Conservation (phyloP, 2,888 invertebrate genomes). For the Psylliodes chrysocephalus region DNA sequence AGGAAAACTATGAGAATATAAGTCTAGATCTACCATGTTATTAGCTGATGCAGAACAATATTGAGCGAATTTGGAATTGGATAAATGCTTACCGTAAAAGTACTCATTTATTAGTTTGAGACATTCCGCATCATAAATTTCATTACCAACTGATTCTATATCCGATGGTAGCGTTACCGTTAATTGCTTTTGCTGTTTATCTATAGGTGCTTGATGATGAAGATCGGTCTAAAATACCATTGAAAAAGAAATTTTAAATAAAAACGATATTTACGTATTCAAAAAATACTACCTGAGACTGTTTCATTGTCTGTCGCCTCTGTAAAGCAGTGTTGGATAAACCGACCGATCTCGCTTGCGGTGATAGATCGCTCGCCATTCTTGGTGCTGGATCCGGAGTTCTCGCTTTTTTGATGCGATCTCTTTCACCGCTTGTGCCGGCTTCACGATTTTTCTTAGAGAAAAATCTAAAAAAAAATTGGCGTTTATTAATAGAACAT, state of each 20-base stretch:
- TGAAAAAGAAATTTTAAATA: too few relatives aligned
- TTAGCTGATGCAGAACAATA: too few relatives aligned
- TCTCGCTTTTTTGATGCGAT: conserved; percentile 73
- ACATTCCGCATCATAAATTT: conserved; percentile 88
- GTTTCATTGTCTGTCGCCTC: conserved; percentile 65
- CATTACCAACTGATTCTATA: conserved; percentile 84
- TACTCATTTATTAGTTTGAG: conserved; percentile 96
- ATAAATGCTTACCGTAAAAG: conserved; percentile 81
- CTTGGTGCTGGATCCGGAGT: conserved; percentile 72
- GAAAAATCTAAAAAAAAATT: conserved; percentile 74
- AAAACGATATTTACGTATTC: too few relatives aligned
- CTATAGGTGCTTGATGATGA: conserved; percentile 66
- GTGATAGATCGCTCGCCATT: conserved; percentile 50
- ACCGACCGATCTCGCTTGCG: conserved; percentile 62
- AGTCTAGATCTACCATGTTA: too few relatives aligned
- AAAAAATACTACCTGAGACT: conserved; percentile 63
- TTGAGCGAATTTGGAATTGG: too few relatives aligned
- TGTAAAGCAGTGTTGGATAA: conserved; percentile 63
- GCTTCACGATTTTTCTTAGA: conserved; percentile 75
- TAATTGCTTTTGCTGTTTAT: conserved; percentile 78
- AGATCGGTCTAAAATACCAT: conserved; percentile 67
- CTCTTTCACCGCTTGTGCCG: conserved; percentile 75
- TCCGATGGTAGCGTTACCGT: conserved; percentile 77
- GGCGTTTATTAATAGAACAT: too few relatives aligned
- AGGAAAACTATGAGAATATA: too few relatives aligned